phyloP scores from a whole-genome alignment of 2,113 vertebrate species.

The Psilopogon haemacephalus region DNA sequence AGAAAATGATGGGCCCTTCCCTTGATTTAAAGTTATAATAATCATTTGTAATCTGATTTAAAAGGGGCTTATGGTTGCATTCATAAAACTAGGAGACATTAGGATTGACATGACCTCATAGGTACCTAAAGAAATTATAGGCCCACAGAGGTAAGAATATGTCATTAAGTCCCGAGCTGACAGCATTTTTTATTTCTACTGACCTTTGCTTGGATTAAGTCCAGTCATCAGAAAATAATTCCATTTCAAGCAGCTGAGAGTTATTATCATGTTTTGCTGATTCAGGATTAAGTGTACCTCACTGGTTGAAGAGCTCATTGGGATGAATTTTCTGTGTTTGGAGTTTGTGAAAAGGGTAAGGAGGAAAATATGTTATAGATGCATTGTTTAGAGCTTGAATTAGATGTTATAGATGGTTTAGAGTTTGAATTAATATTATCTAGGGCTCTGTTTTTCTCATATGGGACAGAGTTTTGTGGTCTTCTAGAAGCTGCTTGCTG shows the following conservation, averaged over 20 bases:
- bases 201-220: conserved; percentile 69
- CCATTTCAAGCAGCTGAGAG: conserved; percentile 72
- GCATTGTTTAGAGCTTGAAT: background rate
- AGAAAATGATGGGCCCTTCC: conserved; percentile 38
- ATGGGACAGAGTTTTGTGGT: background rate
- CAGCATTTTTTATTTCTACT: conserved; percentile 46
- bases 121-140: conserved; percentile 65
- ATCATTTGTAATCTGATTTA: conserved; percentile 72
- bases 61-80: conserved; percentile 62
- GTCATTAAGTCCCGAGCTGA: conserved; percentile 58
- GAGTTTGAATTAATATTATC: background rate
- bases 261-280: conserved; percentile 68
- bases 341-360: background rate
- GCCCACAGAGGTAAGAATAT: conserved; percentile 51
- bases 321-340: background rate
- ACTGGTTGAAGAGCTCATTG: conserved; percentile 28
- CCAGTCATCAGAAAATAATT: conserved; percentile 73
- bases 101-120: conserved; percentile 71
- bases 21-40: conserved; percentile 61
- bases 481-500: background rate
- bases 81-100: conserved; percentile 68
- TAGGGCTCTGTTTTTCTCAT: background rate
- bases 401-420: background rate
- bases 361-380: background rate
- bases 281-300: conserved; percentile 70